phyloP scores from a whole-genome alignment of 2,888 invertebrate species.

The Dolichomitus sp. region DNA sequence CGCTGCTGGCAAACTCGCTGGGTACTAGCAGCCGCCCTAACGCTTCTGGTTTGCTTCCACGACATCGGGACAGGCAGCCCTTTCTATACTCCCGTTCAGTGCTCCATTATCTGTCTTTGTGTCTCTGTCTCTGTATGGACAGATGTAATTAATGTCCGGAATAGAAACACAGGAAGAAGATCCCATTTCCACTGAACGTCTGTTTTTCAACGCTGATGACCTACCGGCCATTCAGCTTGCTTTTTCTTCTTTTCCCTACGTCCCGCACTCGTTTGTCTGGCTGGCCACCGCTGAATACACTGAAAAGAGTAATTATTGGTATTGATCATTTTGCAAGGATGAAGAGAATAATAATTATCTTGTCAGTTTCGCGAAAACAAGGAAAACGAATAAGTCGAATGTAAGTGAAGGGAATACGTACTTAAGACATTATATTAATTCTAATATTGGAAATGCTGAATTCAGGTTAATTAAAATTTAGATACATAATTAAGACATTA shows the following conservation, averaged over 20 bases:
- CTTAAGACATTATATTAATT: too few relatives aligned
- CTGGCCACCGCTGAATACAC: neutral
- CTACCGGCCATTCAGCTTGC: neutral
- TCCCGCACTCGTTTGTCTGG: constrained; percentile 3
- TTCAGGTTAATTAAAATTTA: neutral
- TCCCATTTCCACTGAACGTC: constrained; percentile 26
- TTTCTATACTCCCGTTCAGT: neutral
- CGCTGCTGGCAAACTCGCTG: constrained; percentile 45
- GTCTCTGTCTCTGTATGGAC: constrained; percentile 72
- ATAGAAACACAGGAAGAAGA: constrained; percentile 75
- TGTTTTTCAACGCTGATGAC: constrained; percentile 30
- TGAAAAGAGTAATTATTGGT: constrained; percentile 38
- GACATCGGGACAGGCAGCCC: neutral
- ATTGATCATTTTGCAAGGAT: constrained; percentile 12
- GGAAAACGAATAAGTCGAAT: neutral
- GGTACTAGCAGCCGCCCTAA: neutral
- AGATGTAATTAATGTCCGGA: constrained; percentile 80
- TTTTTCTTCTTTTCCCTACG: neutral
- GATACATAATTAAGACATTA: neutral
- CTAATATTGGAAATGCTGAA: neutral
- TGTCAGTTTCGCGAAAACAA: neutral
- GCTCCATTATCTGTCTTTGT: constrained; percentile 38
- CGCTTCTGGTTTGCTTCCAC: constrained; percentile 7
- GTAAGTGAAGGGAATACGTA: neutral
- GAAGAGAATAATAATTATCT: constrained; percentile 23